Conservation (phyloP, 1,140 invertebrate genomes). For the Diabrotica undecimpunctata region DNA sequence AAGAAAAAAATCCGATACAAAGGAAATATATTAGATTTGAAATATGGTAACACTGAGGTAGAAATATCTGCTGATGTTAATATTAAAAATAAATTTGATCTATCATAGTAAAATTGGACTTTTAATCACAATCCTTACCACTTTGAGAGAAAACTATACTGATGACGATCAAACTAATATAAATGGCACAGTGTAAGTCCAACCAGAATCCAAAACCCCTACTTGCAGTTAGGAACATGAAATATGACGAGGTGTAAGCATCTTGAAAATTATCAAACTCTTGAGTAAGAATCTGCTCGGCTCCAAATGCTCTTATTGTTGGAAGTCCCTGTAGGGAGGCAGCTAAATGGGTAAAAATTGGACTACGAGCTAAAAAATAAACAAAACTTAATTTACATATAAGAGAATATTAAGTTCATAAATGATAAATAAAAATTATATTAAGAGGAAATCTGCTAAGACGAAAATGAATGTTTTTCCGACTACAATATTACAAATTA, state of each 20-base stretch:
- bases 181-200: conserved; percentile 67
- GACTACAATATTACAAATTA: too few species aligned
- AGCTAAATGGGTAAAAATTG: conserved; percentile 79
- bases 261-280: conserved; percentile 62
- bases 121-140: conserved; percentile 38
- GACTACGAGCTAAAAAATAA: conserved; percentile 61
- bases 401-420: too few species aligned
- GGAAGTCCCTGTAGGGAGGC: conserved; percentile 73
- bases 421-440: too few species aligned
- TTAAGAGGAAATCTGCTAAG: too few species aligned
- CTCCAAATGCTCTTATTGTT: conserved; percentile 74
- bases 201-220: conserved; percentile 57
- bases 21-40: too few species aligned
- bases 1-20: too few species aligned
- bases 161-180: conserved; percentile 55
- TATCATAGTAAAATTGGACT: too few species aligned
- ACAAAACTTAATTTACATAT: too few species aligned
- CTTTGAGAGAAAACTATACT: conserved; percentile 52
- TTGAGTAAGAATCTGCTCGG: conserved; percentile 63
- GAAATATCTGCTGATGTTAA: too few species aligned
- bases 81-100: too few species aligned
- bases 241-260: conserved; percentile 61
- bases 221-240: conserved; percentile 62
- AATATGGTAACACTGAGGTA: too few species aligned
- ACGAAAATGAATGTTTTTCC: too few species aligned